Conservation (phyloP, 2,888 invertebrate genomes). For the Plemyria rubiginata region DNA sequence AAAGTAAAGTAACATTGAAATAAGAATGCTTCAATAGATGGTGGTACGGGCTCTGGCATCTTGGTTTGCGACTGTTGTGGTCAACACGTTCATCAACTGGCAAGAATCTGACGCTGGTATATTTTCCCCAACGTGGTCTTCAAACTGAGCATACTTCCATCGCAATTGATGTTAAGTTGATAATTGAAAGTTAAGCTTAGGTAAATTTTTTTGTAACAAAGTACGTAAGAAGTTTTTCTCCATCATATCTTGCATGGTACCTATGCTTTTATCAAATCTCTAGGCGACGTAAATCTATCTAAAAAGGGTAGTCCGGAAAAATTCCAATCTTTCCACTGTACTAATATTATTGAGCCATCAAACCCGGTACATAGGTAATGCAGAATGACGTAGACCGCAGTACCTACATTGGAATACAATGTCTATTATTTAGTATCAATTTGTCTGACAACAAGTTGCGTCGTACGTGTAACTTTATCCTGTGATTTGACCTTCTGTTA, state of each 20-base stretch:
- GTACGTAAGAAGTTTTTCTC: too few species aligned
- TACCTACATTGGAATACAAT: constrained; percentile 29
- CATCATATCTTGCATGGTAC: too few species aligned
- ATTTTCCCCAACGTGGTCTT: background rate
- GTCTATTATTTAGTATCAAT: constrained; percentile 30
- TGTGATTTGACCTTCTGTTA: constrained; percentile 24
- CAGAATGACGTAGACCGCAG: constrained; percentile 28
- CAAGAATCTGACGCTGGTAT: background rate
- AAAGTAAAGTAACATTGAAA: too few species aligned
- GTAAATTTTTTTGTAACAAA: too few species aligned
- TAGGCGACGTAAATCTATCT: too few species aligned
- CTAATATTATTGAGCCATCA: constrained; percentile 16
- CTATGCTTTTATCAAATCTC: too few species aligned
- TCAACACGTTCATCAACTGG: background rate
- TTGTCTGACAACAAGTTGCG: constrained; percentile 29
- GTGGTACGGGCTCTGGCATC: too few species aligned
- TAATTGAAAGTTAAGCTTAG: too few species aligned
- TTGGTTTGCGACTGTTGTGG: constrained; percentile 1
- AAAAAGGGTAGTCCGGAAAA: too few species aligned
- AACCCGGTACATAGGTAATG: constrained; percentile 15
- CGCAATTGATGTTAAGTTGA: background rate
- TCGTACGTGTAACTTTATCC: constrained; percentile 15
- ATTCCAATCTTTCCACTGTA: background rate
- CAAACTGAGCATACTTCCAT: background rate
- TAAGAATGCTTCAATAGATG: too few species aligned